phyloP scores from a whole-genome alignment of 1,140 invertebrate species.

The Ceratina calcarata region DNA sequence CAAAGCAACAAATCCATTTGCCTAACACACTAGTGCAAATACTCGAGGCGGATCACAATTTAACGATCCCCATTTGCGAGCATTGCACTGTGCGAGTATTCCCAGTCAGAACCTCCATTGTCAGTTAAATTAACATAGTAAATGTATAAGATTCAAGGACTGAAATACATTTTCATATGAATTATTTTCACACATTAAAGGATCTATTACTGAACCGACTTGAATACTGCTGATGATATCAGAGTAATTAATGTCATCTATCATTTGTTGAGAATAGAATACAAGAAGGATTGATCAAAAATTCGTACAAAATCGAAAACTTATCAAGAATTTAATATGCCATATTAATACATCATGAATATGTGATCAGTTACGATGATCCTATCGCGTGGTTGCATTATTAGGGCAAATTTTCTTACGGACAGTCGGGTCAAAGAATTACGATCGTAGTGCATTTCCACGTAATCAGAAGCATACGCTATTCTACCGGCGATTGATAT shows the following conservation, averaged over 20 bases:
- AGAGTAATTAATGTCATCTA: too few species aligned
- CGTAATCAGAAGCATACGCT: slow-evolving; percentile 35
- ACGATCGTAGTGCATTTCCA: slow-evolving; percentile 29
- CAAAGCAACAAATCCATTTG: not conserved
- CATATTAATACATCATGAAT: not conserved
- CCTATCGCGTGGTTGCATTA: not conserved
- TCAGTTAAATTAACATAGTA: not conserved
- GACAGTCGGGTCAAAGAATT: slow-evolving; percentile 29
- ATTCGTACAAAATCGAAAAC: not conserved
- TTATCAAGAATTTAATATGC: not conserved
- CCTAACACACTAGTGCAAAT: not conserved
- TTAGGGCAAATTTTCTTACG: slow-evolving; percentile 21
- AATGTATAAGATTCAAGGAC: not conserved
- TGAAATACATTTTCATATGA: too few species aligned
- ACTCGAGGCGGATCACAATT: slow-evolving; percentile 18
- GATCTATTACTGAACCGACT: too few species aligned
- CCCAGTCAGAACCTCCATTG: not conserved
- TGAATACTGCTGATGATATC: too few species aligned
- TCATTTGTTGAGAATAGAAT: too few species aligned
- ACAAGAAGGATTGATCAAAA: too few species aligned
- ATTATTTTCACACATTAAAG: too few species aligned
- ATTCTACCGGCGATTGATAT: slow-evolving; percentile 40
- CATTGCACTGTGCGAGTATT: not conserved
- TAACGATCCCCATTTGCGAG: not conserved
- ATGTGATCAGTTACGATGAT: not conserved